Percentiles rank a stretch among this genome's conserved stretches.
Evolutionary conservation across 1,140 invertebrate species (phyloP).

Genomic region (Drosophila equinoxialis): DNA sequence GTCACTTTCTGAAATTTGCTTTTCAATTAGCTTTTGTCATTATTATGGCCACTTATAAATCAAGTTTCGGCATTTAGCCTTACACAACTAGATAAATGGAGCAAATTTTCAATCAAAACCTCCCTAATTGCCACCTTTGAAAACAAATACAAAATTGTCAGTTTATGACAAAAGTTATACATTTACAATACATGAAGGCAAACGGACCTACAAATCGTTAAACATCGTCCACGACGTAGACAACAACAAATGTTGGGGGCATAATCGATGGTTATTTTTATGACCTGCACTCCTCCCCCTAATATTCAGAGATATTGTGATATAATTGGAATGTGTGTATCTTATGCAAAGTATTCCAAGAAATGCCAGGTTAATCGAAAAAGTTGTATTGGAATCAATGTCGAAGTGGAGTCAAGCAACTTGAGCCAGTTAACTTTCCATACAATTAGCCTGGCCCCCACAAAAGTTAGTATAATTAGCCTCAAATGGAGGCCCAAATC

Average conservation of each 20-base stretch:
- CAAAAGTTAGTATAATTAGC: neutral
- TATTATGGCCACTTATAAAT: neutral
- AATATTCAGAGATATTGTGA: constrained; percentile 1
- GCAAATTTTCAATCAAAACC: neutral
- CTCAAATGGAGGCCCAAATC: neutral
- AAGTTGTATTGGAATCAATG: constrained; percentile 2
- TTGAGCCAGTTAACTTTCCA: neutral
- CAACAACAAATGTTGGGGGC: constrained; percentile 52
- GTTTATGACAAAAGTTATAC: neutral
- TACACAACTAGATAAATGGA: neutral
- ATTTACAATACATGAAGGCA: constrained; percentile 4
- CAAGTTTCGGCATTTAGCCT: neutral
- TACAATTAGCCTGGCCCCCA: constrained; percentile 3
- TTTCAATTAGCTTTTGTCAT: neutral
- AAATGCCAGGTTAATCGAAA: constrained; percentile 7
- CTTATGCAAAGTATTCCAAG: constrained; percentile 32
- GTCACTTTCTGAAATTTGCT: neutral
- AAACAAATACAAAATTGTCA: constrained; percentile 15
- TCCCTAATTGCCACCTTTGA: neutral
- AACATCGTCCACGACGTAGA: constrained; percentile 21
- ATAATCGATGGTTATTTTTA: constrained; percentile 69
- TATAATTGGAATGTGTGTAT: constrained; percentile 29
- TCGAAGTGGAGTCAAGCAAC: neutral
- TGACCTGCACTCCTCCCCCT: constrained; percentile 2
- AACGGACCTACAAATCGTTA: constrained; percentile 47